These are phyloP conservation scores for Tetragonula carbonaria DNA, from an alignment of 2,888 invertebrate species.

Conservation along the genomic window DNA sequence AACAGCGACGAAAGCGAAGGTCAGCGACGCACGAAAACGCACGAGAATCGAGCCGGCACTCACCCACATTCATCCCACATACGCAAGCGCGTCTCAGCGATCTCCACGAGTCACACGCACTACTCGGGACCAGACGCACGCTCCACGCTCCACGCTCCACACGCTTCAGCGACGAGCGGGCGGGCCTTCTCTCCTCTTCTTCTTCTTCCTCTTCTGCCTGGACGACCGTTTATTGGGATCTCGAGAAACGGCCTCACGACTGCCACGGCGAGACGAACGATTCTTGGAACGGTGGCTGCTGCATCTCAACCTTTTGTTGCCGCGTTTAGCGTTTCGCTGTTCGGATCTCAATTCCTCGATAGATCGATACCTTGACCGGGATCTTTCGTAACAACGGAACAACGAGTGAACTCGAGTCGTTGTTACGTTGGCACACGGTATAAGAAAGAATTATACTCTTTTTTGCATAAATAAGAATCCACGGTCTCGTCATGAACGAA, in stretches of 20 bases:
- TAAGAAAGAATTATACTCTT: too few relatives aligned
- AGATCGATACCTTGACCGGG: not conserved
- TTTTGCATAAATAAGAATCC: too few relatives aligned
- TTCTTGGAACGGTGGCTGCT: slow-evolving; percentile 67
- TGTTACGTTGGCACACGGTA: not conserved
- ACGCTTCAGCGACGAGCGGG: slow-evolving; percentile 15
- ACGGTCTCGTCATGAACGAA: too few relatives aligned
- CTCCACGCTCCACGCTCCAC: slow-evolving; percentile 8
- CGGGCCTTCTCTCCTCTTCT: not conserved
- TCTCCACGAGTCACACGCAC: slow-evolving; percentile 28
- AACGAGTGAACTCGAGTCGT: not conserved
- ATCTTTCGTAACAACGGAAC: not conserved
- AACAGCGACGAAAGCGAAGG: slow-evolving; percentile 43
- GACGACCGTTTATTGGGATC: slow-evolving; percentile 62
- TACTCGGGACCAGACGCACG: slow-evolving; percentile 23
- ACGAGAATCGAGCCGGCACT: slow-evolving; percentile 40
- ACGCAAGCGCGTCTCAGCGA: not conserved
- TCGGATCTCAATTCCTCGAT: not conserved
- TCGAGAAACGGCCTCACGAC: slow-evolving; percentile 55
- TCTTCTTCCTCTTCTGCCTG: too few relatives aligned
- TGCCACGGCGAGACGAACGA: slow-evolving; percentile 60
- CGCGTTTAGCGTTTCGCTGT: slow-evolving; percentile 11
- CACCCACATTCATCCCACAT: slow-evolving; percentile 46
- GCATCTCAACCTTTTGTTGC: slow-evolving; percentile 70
- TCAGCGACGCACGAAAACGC: slow-evolving; percentile 37